Conservation (phyloP, 2,113 vertebrate species). For the Motacilla alba region DNA sequence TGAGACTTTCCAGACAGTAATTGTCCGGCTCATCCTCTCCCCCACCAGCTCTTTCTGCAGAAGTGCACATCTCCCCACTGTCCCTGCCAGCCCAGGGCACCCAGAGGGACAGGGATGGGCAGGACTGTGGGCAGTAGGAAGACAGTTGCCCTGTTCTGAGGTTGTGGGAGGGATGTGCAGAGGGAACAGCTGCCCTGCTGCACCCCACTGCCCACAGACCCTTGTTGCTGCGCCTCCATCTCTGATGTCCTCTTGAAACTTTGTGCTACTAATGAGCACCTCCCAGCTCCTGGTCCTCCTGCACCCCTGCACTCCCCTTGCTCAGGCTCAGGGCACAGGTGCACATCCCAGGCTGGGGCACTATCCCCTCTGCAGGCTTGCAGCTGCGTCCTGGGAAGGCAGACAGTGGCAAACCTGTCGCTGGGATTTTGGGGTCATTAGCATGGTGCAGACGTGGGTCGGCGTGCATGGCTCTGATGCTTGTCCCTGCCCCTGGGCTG, state of each 20-base stretch:
- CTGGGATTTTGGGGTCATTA: conserved; percentile 23
- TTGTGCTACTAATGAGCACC: not conserved
- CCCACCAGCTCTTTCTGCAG: conserved; percentile 22
- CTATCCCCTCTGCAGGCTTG: not conserved
- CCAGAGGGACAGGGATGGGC: not conserved
- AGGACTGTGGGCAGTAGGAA: not conserved
- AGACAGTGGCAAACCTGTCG: not conserved
- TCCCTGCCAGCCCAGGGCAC: not conserved
- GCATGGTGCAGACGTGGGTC: conserved; percentile 16
- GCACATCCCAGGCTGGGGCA: not conserved
- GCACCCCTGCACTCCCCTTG: rapidly evolving
- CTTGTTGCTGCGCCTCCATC: not conserved
- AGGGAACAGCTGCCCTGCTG: not conserved
- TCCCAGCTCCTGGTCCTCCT: not conserved
- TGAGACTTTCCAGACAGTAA: conserved; percentile 61
- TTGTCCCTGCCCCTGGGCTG: conserved; percentile 43
- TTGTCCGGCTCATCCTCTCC: conserved; percentile 52
- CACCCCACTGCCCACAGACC: not conserved
- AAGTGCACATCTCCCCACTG: not conserved
- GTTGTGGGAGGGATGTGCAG: not conserved
- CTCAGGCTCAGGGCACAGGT: not conserved
- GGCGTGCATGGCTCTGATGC: conserved; percentile 23
- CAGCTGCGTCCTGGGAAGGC: not conserved
- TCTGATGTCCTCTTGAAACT: not conserved
- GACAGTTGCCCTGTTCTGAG: not conserved